Base-by-base conservation (phyloP, 2,888 invertebrate genomes). In the Mycalesis mineus region DNA sequence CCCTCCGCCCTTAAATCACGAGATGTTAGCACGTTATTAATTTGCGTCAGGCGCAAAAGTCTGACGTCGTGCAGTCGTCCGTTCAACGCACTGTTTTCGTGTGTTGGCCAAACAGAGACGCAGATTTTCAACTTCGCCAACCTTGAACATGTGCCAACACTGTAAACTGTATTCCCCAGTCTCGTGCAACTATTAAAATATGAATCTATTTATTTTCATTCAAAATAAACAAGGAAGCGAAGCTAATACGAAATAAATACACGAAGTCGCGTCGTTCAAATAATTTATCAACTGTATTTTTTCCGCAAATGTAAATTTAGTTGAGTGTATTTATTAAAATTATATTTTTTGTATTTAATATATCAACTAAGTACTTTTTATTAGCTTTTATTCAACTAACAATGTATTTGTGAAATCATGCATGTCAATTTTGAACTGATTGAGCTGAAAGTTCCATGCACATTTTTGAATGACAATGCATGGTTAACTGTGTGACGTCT, bases 131-230 rank as follows among this genome's bases (percentile, higher is more conserved):
- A 66, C 71, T 68, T 67, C 61, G 57, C 50, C 60, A 80, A 82
- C 88, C 89, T 90, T 89, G 90, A 87, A 82, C 78, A 13, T 8
- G 7, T 93, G 82, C 94, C 92, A 77, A 71, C 69, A 74, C 57
- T 11, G 36, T 36, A 36, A 6, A 9, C 13, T 54, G 52, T 67
- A 75, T 77, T 75, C 75, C 70, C 64, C 60, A 75, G 75, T 77
- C 74, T 69, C 73, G 78, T 78, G 76, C 68, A 72, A 69, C 68
- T 69, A 76, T 78, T 67, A 76, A 75, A 72, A 77, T 73, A 74
- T 69, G 61, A 66, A 68, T 65, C 65, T 69, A 75, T 75, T 69
- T 74, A 75, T 77, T 75, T 77, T 73, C 74, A 74, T 75, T 66
- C 65, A 62, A 71, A 74, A 74, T 74, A 78, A 78, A 82, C 74